A percentile compares a stretch with the other conserved stretches of the same genome.
Evolutionary conservation across 2,113 vertebrate genomes (phyloP).

Genomic region (Catharus fuscescens): DNA sequence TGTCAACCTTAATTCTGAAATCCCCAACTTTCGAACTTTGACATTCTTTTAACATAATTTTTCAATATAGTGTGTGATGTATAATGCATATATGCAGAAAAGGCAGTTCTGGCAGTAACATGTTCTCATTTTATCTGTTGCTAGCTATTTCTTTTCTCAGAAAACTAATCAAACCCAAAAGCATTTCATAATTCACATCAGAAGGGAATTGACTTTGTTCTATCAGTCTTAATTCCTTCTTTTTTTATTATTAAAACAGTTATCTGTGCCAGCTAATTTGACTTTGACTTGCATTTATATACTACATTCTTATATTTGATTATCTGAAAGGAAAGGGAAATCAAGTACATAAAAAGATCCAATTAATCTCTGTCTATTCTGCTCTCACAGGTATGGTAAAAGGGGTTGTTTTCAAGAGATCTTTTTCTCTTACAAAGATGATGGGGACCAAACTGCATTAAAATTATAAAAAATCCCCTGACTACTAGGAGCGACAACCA

Average conservation of each 20-base stretch:
- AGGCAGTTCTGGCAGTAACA: background rate
- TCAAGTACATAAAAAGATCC: background rate
- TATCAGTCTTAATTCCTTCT: background rate
- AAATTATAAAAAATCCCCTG: background rate
- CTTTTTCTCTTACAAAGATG: background rate
- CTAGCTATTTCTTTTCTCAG: slow-evolving; percentile 5
- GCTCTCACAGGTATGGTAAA: background rate
- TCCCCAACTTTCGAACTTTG: slow-evolving; percentile 24
- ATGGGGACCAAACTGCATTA: background rate
- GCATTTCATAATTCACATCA: background rate
- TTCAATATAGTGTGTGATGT: background rate
- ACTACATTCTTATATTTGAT: background rate
- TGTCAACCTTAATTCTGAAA: slow-evolving; percentile 28
- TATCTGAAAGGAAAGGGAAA: background rate
- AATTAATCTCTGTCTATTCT: background rate
- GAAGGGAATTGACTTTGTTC: background rate
- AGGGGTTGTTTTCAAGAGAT: background rate
- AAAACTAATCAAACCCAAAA: background rate
- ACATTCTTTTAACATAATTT: slow-evolving; percentile 25
- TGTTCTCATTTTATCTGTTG: background rate
- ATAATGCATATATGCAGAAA: slow-evolving; percentile 42
- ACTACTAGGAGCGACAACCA: background rate
- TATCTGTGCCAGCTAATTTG: background rate
- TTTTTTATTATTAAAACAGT: background rate
- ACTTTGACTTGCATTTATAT: background rate